phyloP scores from a whole-genome alignment of 2,797 vertebrate genomes.

The Sebastolobus alascanus region DNA sequence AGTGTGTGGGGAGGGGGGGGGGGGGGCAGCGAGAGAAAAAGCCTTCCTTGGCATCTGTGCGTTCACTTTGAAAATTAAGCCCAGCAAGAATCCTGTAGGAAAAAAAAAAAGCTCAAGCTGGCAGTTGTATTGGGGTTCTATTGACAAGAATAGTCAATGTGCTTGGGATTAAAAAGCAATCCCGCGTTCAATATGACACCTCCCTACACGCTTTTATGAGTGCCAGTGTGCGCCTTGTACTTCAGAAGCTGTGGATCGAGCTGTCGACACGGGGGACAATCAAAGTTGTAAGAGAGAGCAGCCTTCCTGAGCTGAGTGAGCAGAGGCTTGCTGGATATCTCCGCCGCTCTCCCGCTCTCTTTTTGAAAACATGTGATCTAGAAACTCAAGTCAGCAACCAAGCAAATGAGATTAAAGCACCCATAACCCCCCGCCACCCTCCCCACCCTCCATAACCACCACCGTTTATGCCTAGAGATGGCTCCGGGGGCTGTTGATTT shows the following conservation, averaged over 20 bases:
- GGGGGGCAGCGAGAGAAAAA: slow-evolving; percentile 67
- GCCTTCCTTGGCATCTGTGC: slow-evolving; percentile 85
- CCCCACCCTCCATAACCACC: slow-evolving; percentile 72
- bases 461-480: slow-evolving; percentile 79
- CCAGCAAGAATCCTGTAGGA: slow-evolving; percentile 84
- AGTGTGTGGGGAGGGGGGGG: slow-evolving; percentile 25
- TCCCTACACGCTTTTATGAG: slow-evolving; percentile 84
- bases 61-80: slow-evolving; percentile 90
- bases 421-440: slow-evolving; percentile 73
- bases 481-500: slow-evolving; percentile 82
- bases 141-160: slow-evolving; percentile 88
- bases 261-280: slow-evolving; percentile 86
- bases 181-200: slow-evolving; percentile 87
- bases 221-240: slow-evolving; percentile 82
- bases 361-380: slow-evolving; percentile 85
- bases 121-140: slow-evolving; percentile 88
- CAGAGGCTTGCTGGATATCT: slow-evolving; percentile 79
- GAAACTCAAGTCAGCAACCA: slow-evolving; percentile 87
- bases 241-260: slow-evolving; percentile 85
- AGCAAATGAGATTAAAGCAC: slow-evolving; percentile 88
- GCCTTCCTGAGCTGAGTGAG: slow-evolving; percentile 82
- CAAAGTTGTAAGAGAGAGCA: slow-evolving; percentile 82
- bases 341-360: slow-evolving; percentile 72
- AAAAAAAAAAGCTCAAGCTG: slow-evolving; percentile 84
- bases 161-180: slow-evolving; percentile 89